Conservation (phyloP, 2,797 vertebrate species). For the Sparus aurata region DNA sequence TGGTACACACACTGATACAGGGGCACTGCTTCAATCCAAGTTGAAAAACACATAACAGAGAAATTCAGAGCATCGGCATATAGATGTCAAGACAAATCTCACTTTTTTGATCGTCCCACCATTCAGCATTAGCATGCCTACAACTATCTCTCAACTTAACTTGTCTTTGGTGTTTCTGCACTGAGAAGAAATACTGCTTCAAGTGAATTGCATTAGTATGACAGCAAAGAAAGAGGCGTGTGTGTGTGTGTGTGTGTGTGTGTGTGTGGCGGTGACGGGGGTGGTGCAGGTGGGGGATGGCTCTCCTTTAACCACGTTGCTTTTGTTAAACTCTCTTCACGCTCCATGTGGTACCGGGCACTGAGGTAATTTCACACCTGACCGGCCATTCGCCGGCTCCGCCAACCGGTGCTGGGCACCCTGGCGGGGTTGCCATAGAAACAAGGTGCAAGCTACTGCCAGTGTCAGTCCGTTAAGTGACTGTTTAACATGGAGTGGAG, state of each 20-base stretch:
- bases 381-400: constrained; percentile 73
- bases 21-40: constrained; percentile 16
- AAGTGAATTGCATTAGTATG: constrained; percentile 50
- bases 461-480: constrained; percentile 75
- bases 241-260: background rate
- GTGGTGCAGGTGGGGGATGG: background rate
- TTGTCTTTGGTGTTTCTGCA: constrained; percentile 36
- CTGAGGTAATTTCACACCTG: constrained; percentile 87
- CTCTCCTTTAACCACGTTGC: constrained; percentile 68
- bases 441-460: constrained; percentile 65
- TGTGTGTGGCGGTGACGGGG: background rate
- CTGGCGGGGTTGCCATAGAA: constrained; percentile 73
- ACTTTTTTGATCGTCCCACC: constrained; percentile 20
- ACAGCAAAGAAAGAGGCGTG: constrained; percentile 31
- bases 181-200: constrained; percentile 29
- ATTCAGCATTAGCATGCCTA: constrained; percentile 26
- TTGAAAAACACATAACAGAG: constrained; percentile 19
- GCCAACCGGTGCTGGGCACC: constrained; percentile 51
- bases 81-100: constrained; percentile 46
- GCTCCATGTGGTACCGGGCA: constrained; percentile 68
- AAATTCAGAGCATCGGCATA: constrained; percentile 20
- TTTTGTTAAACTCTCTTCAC: constrained; percentile 82
- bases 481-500: constrained; percentile 77
- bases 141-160: constrained; percentile 41
- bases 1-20: too few relatives aligned